phyloP scores from a whole-genome alignment of 2,113 vertebrate genomes.

The Oreochromis spilurus region DNA sequence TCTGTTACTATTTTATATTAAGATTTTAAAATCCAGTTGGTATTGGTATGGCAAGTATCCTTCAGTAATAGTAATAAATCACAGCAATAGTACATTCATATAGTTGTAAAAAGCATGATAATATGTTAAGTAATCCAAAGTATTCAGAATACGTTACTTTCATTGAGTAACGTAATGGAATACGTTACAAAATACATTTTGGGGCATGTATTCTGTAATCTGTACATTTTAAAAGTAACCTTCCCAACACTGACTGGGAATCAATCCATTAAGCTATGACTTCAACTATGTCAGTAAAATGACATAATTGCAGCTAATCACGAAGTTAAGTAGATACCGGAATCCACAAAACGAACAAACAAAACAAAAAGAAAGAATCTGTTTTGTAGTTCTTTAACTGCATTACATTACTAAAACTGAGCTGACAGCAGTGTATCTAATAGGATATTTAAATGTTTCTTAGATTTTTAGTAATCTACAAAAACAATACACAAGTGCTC shows the following conservation, averaged over 20 bases:
- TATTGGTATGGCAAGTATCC: rapidly evolving
- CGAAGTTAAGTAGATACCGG: neutral
- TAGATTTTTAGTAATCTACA: neutral
- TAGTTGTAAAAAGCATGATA: rapidly evolving
- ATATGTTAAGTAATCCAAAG: neutral
- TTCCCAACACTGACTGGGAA: neutral
- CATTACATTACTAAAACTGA: neutral
- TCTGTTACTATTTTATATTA: neutral
- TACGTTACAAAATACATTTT: neutral
- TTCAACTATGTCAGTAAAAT: neutral
- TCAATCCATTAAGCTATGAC: neutral
- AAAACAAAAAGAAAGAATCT: neutral
- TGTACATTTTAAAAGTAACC: neutral
- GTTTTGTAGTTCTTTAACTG: neutral
- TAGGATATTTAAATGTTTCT: neutral
- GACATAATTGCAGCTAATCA: neutral
- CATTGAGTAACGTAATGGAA: neutral
- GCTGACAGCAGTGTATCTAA: neutral
- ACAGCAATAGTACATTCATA: neutral
- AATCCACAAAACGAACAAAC: neutral
- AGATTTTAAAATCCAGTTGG: neutral
- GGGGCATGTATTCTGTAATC: neutral
- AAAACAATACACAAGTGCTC: neutral
- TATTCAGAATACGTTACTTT: neutral
- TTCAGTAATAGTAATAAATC: neutral